These are phyloP conservation scores for Turnix velox DNA, from an alignment of 2,113 vertebrate species.

Conservation along the genomic window DNA sequence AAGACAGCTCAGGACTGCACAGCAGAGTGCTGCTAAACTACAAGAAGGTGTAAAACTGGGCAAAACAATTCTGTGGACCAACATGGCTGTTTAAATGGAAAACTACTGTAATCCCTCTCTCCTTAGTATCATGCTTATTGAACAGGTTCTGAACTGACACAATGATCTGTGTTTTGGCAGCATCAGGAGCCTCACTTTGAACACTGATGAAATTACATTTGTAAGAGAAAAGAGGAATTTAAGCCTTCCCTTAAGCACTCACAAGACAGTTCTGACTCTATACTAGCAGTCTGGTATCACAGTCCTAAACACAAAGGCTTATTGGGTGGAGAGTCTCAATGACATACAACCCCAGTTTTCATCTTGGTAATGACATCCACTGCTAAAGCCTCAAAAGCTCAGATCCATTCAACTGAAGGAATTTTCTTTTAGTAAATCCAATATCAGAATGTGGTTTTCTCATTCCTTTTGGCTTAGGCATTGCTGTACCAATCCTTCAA, in stretches of 20 bases:
- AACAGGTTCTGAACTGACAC: background rate
- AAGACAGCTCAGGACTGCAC: background rate
- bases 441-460: background rate
- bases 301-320: background rate
- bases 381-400: background rate
- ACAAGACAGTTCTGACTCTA: background rate
- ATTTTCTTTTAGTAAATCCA: background rate
- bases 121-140: background rate
- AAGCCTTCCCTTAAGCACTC: background rate
- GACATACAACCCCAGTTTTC: background rate
- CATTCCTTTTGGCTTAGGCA: background rate
- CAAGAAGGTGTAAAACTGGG: background rate
- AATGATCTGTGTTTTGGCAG: background rate
- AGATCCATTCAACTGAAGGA: background rate
- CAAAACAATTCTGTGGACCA: background rate
- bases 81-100: background rate
- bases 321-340: background rate
- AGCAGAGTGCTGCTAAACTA: background rate
- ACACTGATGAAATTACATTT: background rate
- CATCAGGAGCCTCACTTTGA: background rate
- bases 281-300: background rate
- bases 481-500: background rate
- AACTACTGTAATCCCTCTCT: background rate
- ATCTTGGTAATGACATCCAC: background rate
- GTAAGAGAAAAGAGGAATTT: background rate